Evolutionary conservation across 2,797 vertebrate species (phyloP).

Genomic region (Distichodus sexfasciatus): DNA sequence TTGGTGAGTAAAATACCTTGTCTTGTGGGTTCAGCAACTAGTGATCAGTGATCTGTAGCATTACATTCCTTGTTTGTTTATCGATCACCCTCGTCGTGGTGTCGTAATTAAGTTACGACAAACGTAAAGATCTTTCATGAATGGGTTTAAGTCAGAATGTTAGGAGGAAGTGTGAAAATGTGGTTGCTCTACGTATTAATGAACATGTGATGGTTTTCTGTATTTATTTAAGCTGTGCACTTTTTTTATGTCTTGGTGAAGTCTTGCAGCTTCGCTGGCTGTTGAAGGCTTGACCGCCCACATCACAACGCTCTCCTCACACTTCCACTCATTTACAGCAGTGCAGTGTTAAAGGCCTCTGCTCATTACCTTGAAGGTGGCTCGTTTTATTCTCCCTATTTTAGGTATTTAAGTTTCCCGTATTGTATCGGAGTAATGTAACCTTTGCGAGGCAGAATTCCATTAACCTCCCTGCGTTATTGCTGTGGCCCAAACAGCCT

Average conservation of each 20-base stretch:
- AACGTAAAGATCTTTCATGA: no score
- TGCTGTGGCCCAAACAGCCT: not conserved
- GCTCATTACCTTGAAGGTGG: not conserved
- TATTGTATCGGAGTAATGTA: not conserved
- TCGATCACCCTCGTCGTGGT: no score
- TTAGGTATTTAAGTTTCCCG: not conserved
- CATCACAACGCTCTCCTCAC: not conserved
- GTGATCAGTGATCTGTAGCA: no score
- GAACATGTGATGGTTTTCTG: not conserved
- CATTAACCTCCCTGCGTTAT: not conserved
- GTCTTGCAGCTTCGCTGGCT: not conserved
- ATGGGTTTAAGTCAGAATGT: no score
- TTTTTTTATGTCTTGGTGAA: conserved; percentile 14
- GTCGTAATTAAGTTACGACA: no score
- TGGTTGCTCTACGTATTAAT: no score
- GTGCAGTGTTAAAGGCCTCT: not conserved
- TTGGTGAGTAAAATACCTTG: no score
- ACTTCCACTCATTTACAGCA: not conserved
- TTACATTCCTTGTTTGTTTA: no score
- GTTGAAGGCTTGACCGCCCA: not conserved
- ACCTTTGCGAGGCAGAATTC: not conserved
- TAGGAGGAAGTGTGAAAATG: no score
- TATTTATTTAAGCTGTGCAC: not conserved
- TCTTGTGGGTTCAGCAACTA: no score
- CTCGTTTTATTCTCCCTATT: not conserved